phyloP scores from a whole-genome alignment of 2,888 invertebrate genomes.

The Agonopterix alstromeriana region DNA sequence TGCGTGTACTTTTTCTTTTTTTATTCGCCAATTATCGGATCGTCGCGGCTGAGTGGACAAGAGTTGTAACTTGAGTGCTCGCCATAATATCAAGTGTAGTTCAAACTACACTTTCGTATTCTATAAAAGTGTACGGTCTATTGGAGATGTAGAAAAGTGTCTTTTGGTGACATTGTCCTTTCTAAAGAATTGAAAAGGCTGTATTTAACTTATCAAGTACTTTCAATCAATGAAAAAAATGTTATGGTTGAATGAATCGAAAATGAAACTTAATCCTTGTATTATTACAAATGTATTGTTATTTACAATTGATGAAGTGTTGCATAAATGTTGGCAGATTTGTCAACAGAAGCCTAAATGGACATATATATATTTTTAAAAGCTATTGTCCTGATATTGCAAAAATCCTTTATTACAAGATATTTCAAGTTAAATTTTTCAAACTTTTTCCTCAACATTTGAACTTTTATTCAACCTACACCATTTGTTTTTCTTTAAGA shows the following conservation, averaged over 20 bases:
- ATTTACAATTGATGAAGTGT: no score
- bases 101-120: slow-evolving; percentile 14
- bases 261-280: no score
- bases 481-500: slow-evolving; percentile 4
- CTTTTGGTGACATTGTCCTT: slow-evolving; percentile 4
- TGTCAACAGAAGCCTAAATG: no score
- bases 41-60: slow-evolving; percentile 8
- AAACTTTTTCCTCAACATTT: no score
- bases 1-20: slow-evolving; percentile 12
- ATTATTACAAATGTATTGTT: no score
- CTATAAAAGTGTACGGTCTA: slow-evolving; percentile 11
- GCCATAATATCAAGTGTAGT: slow-evolving; percentile 10
- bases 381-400: no score
- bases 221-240: neutral
- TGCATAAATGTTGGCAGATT: no score
- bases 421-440: no score
- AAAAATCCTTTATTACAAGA: no score
- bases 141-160: slow-evolving; percentile 19
- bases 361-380: no score
- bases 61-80: slow-evolving; percentile 9
- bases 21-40: slow-evolving; percentile 16
- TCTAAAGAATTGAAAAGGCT: neutral
- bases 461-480: no score
- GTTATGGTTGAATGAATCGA: neutral
- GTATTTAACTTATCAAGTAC: neutral